Base-by-base conservation (phyloP, 1,140 invertebrate species). In the Drosophila pectinifera region DNA sequence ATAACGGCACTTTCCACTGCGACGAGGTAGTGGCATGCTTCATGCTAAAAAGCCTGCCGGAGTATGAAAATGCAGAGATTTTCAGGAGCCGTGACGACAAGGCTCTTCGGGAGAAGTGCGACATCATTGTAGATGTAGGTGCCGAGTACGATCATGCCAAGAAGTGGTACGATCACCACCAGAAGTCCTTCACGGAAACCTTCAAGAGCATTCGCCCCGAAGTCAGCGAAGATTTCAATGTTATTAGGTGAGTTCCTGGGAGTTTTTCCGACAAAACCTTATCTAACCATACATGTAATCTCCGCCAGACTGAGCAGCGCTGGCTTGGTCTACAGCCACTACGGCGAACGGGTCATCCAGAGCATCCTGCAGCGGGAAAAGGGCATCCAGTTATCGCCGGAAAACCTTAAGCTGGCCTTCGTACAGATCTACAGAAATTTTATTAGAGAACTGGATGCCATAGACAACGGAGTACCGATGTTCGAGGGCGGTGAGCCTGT, bases 71-170 rank as follows among this genome's bases (percentile, higher is more conserved):
- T 93, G 96, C 97, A 0, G 92, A 95, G 76, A 97, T 99, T 82
- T 92, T 98, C 8, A 95, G 98, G 93, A 95, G 94, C 38, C 89
- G 94, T 54, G 93, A 95, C 79, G 59, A 74, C 39, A 86, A 92
- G 10, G 88, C 96, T 68, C 93, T 99, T 42, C 94, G 96, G 13
- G 94, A 94, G 5, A 89, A 82, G n/a, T 99, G 98, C 93, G 97
- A 99, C 91, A 96, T 99, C 77, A 97, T 99, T 20, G 96, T 99
- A 5, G 99, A 99, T 94, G 98, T 99, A 26, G 99, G 99, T n/a
- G 95, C 94, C 6, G 94, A 95, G 16, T 99, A 96, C 93, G 95
- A 99, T 93, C 95, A 95, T 49, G 91, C 92, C 3, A 95, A 89
- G 46, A 94, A 96, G 67, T 94, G 96, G 81, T 99, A 96, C 93